A percentile compares a stretch with the other conserved stretches of the same genome.
These are phyloP conservation scores for Crocuta crocuta DNA, from an alignment of 2,113 vertebrate species.

Conservation along the genomic window DNA sequence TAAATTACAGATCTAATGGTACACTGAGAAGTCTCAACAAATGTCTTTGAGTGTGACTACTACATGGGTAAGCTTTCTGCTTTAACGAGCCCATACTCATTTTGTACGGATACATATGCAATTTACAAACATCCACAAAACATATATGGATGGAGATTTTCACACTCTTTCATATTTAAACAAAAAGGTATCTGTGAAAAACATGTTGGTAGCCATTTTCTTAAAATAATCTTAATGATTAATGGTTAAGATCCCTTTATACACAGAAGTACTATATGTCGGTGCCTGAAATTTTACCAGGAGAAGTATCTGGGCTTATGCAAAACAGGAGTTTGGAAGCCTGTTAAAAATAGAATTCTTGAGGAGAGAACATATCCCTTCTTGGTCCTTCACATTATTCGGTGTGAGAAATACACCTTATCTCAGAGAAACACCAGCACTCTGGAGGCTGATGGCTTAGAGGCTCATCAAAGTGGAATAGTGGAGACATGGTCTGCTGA, in stretches of 20 bases:
- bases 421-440: neutral
- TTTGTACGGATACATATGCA: neutral
- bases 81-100: neutral
- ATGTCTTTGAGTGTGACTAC: neutral
- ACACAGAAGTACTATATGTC: neutral
- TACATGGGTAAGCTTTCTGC: neutral
- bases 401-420: neutral
- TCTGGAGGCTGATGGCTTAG: accelerated
- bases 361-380: neutral
- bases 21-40: conserved; percentile 1
- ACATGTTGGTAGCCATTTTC: neutral
- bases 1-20: neutral
- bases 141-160: neutral
- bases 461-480: neutral
- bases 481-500: neutral
- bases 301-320: neutral
- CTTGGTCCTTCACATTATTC: neutral
- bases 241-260: neutral
- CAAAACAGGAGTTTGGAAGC: neutral
- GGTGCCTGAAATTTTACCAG: neutral
- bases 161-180: conserved; percentile 25
- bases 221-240: neutral
- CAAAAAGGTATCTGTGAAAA: conserved; percentile 4
- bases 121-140: neutral
- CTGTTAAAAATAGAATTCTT: conserved; percentile 9